A percentile compares a stretch with the other conserved stretches of the same genome.
Conservation (phyloP, 2,888 invertebrate genomes). For the Drosophila gaucha region DNA sequence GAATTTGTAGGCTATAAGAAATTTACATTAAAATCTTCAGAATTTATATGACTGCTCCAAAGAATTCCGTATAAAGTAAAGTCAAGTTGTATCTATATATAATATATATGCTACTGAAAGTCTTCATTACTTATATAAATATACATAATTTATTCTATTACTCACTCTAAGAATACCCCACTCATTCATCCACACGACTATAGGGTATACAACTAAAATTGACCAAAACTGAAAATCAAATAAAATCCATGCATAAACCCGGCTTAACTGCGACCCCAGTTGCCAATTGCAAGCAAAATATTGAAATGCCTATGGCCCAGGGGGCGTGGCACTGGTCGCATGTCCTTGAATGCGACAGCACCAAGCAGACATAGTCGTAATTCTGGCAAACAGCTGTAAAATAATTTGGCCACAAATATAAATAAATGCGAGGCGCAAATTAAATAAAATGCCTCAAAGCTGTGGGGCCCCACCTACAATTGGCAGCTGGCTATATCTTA, state of each 20-base stretch:
- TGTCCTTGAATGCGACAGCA: conserved; percentile 54
- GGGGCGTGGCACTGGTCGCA: conserved; percentile 35
- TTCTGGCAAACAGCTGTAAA: conserved; percentile 80
- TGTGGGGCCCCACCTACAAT: conserved; percentile 23
- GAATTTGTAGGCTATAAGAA: no score
- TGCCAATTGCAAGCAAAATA: conserved; percentile 17
- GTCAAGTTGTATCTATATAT: no score
- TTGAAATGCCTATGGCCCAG: conserved; percentile 42
- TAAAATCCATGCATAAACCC: conserved; percentile 27
- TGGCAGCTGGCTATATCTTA: conserved; percentile 22
- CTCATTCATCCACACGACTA: not conserved
- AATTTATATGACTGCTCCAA: no score
- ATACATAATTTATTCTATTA: no score
- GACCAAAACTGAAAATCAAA: conserved; percentile 33
- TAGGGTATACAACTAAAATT: conserved; percentile 16
- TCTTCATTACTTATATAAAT: no score
- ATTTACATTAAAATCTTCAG: no score
- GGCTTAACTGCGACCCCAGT: conserved; percentile 2
- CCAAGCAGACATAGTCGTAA: conserved; percentile 46
- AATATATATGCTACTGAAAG: no score
- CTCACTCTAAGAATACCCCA: no score
- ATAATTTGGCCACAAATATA: conserved; percentile 78
- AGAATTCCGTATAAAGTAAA: no score
- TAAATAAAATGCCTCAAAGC: conserved; percentile 70
- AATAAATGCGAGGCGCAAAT: conserved; percentile 67